A percentile compares a stretch with the other conserved stretches of the same genome.
Evolutionary conservation across 2,797 vertebrate genomes (phyloP).

Genomic region (Anguilla marmorata): DNA sequence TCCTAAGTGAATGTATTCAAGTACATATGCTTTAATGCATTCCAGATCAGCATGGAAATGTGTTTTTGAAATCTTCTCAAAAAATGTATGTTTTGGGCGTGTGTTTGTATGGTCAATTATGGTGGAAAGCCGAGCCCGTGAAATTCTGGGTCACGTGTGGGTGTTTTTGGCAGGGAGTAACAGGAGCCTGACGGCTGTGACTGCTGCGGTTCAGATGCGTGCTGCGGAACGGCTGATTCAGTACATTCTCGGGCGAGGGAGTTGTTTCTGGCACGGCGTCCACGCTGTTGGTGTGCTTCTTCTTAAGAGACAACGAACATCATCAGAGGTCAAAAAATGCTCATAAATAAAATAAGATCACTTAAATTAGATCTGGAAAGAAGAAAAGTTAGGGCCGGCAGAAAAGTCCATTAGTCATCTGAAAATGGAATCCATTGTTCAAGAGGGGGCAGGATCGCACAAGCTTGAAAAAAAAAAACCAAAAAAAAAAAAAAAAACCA

Average conservation of each 20-base stretch:
- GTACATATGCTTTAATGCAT: conserved; percentile 30
- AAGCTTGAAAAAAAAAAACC: conserved; percentile 48
- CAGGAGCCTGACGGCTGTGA: conserved; percentile 41
- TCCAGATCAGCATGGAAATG: conserved; percentile 44
- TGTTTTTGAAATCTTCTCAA: conserved; percentile 51
- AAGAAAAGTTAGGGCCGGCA: conserved; percentile 51
- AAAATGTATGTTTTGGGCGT: conserved; percentile 57
- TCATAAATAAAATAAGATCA: conserved; percentile 70
- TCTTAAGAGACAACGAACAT: conserved; percentile 60
- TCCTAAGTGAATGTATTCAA: conserved; percentile 47
- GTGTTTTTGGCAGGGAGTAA: conserved; percentile 56
- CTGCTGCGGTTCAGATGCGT: conserved; percentile 33
- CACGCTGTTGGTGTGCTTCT: conserved; percentile 53
- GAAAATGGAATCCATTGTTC: conserved; percentile 68
- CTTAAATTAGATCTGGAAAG: conserved; percentile 50
- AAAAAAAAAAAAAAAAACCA: conserved; percentile 51
- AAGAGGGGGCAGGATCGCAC: conserved; percentile 36
- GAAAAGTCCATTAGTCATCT: conserved; percentile 74
- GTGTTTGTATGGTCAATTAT: conserved; percentile 56
- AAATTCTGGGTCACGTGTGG: conserved; percentile 59
- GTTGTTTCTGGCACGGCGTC: conserved; percentile 40
- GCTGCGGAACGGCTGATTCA: conserved; percentile 58
- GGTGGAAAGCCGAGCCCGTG: conserved; percentile 48
- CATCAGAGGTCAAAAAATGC: conserved; percentile 49
- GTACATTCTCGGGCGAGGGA: conserved; percentile 36